A percentile compares a stretch with the other conserved stretches of the same genome.
These are phyloP conservation scores for Zoanthus solanderi DNA, from an alignment of 92 coral and sea anemone species.

Conservation along the genomic window DNA sequence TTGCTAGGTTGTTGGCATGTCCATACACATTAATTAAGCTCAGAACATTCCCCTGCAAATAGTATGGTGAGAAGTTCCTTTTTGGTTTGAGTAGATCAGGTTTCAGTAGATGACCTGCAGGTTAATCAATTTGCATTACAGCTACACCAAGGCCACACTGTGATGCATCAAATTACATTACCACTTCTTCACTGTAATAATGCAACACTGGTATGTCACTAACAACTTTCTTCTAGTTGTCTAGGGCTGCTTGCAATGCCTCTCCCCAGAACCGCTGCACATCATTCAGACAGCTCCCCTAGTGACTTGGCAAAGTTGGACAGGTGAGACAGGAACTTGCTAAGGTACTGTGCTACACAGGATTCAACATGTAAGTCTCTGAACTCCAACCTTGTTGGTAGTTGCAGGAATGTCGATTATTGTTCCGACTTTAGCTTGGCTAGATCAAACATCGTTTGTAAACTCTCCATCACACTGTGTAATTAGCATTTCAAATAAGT, in stretches of 20 bases:
- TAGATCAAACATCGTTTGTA: background rate
- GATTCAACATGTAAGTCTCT: background rate
- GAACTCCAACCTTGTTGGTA: too few relatives aligned
- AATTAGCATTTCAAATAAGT: too few relatives aligned
- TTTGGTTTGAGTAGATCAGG: conserved; percentile 58
- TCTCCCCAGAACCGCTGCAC: conserved; percentile 54
- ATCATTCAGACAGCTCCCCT: conserved; percentile 52
- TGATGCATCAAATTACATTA: conserved; percentile 59
- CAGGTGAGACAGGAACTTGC: background rate
- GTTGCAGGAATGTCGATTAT: too few relatives aligned
- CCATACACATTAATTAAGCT: conserved; percentile 32
- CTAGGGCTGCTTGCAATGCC: conserved; percentile 48
- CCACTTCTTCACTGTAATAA: conserved; percentile 59
- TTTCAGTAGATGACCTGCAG: conserved; percentile 67
- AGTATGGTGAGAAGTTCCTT: conserved; percentile 62
- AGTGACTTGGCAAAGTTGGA: conserved; percentile 69
- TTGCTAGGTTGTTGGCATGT: background rate
- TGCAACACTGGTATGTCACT: conserved; percentile 51
- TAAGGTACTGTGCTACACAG: conserved; percentile 54
- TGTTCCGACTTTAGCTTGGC: background rate
- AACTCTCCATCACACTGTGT: background rate
- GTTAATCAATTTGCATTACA: conserved; percentile 60
- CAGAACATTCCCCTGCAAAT: conserved; percentile 43
- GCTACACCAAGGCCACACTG: conserved; percentile 35
- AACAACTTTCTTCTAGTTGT: conserved; percentile 41